Base-by-base conservation (phyloP, 2,888 invertebrate species). In the Tanypteryx hageni region DNA sequence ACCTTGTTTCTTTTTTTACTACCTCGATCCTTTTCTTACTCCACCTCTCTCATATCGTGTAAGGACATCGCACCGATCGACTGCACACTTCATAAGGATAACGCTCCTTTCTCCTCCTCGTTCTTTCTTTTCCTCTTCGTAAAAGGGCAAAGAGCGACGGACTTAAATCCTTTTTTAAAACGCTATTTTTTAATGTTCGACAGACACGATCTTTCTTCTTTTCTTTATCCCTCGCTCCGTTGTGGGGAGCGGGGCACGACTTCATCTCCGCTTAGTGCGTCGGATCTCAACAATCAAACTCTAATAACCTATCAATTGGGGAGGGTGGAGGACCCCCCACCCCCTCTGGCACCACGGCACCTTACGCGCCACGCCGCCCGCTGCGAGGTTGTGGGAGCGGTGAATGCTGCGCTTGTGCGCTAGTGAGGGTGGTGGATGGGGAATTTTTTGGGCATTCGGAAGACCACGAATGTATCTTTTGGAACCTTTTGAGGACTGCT, bases 291-390 rank as follows among this genome's bases (percentile, higher is more conserved):
- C 76, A 76, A 76, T 76, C 76, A 10, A 22, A 27, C 76, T n/a
- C 76, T 76, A 76, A 76, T 76, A 76, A 76, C 76, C 27, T 22
- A 22, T 76, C 76, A 22, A 76, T 27, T 22, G 76, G 76, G n/a
- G 13, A 13, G 10, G 22, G 22, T 22, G n/a, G 9, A 61, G 68
- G 76, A 0, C 1, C 9, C 27, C 76, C 76, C 76, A 16, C 44
- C 44, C 44, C 5, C 44, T 44, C 44, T 44, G 68, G 18, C 68
- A 68, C 68, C 68, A 2, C 76, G 76, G 76, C 9, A 27, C 11
- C 76, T 76, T 76, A 9, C 76, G 44, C 27, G 10, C 76, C 9
- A 27, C 76, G 27, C 76, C 76, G 14, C 76, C 76, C 76, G 76
- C 76, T 76, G 76, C 0, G 76, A 27, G 22, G 4, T 76, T 1